Percentiles rank a stretch among this genome's conserved stretches.
These are phyloP conservation scores for Lates calcarifer DNA, from an alignment of 2,113 vertebrate genomes.

Conservation along the genomic window DNA sequence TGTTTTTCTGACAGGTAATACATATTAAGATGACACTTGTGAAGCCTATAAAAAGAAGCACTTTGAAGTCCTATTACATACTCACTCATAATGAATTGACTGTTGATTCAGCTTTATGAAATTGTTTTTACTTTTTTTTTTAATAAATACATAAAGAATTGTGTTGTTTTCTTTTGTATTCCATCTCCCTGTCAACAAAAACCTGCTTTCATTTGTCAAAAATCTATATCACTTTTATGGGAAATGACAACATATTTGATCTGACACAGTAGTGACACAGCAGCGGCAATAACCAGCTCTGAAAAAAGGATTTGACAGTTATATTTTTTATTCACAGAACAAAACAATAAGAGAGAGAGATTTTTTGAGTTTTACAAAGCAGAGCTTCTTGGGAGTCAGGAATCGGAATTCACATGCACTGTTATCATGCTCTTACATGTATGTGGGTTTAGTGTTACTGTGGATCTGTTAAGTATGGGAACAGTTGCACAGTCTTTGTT, in stretches of 20 bases:
- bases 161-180: background rate
- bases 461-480: background rate
- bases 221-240: constrained; percentile 12
- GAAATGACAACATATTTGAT: constrained; percentile 22
- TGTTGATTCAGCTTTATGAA: background rate
- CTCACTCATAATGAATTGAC: background rate
- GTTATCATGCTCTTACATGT: background rate
- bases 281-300: constrained; percentile 8
- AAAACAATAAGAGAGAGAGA: constrained; percentile 1
- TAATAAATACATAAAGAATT: background rate
- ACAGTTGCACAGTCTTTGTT: background rate
- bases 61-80: background rate
- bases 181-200: background rate
- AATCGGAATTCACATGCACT: background rate
- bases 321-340: constrained; percentile 2
- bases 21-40: background rate
- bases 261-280: constrained; percentile 6
- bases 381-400: background rate
- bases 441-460: background rate
- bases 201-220: constrained; percentile 5
- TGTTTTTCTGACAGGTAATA: background rate
- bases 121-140: background rate
- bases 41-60: background rate
- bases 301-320: constrained; percentile 6
- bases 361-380: constrained; percentile 9